A percentile compares a stretch with the other conserved stretches of the same genome.
phyloP scores from a whole-genome alignment of 2,797 vertebrate species.

The Enteromius radiatus region DNA sequence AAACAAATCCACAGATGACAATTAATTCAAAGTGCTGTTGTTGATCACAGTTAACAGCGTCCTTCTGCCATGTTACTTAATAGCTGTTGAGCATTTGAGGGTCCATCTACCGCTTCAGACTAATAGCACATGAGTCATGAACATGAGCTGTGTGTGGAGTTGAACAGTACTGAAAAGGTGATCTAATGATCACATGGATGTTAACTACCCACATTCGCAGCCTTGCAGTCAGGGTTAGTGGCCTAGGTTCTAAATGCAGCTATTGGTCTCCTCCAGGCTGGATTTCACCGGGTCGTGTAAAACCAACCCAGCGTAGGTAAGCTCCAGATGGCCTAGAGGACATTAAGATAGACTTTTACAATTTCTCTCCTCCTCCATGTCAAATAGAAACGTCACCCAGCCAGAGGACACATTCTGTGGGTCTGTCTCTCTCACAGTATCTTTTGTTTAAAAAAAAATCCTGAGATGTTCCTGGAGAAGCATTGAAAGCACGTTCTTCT shows the following conservation, averaged over 20 bases:
- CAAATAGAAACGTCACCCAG: conserved; percentile 27
- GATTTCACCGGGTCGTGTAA: conserved; percentile 22
- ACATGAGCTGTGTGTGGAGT: background rate
- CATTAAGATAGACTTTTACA: conserved; percentile 3
- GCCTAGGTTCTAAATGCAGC: conserved; percentile 21
- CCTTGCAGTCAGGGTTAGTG: conserved; percentile 24
- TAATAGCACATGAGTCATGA: conserved; percentile 1
- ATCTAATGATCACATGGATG: conserved; percentile 8
- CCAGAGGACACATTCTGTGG: background rate
- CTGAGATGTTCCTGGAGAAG: background rate
- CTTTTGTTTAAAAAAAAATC: background rate
- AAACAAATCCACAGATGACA: conserved; percentile 19
- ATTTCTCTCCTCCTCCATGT: conserved; percentile 24
- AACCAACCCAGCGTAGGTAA: conserved; percentile 42
- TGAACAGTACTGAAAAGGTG: background rate
- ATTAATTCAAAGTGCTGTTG: conserved; percentile 4
- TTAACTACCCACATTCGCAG: conserved; percentile 1
- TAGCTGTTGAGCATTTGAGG: conserved; percentile 2
- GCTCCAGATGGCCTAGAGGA: conserved; percentile 46
- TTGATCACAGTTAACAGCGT: conserved; percentile 4
- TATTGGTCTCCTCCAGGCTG: conserved; percentile 28
- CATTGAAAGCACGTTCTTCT: background rate
- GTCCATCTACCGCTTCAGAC: conserved; percentile 6
- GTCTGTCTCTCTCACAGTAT: conserved; percentile 15
- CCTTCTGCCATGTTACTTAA: background rate